Conservation (phyloP, 1,140 invertebrate species). For the Coptotermes formosanus region DNA sequence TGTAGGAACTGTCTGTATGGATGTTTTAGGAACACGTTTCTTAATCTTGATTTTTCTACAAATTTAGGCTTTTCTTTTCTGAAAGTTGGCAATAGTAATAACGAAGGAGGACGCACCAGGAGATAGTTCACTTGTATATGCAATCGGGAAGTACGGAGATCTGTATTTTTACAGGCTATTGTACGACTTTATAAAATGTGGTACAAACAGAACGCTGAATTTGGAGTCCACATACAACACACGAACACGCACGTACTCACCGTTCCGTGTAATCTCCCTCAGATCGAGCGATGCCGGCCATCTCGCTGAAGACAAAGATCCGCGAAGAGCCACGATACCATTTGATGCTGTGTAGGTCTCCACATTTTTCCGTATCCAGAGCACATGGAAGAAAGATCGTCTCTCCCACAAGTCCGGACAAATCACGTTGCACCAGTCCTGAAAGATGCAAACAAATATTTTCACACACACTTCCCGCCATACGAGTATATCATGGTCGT, state of each 20-base stretch:
- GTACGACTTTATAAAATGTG: no score
- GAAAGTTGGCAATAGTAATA: no score
- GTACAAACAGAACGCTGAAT: no score
- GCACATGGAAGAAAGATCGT: constrained; percentile 71
- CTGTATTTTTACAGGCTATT: no score
- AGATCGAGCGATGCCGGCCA: constrained; percentile 65
- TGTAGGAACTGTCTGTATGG: no score
- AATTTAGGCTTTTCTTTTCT: no score
- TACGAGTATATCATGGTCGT: not conserved
- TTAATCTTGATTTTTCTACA: no score
- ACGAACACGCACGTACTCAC: constrained; percentile 47
- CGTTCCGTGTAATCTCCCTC: constrained; percentile 73
- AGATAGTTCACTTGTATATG: no score
- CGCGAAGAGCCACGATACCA: constrained; percentile 81
- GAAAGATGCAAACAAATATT: constrained; percentile 25
- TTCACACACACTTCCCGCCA: not conserved
- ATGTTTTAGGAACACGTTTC: no score
- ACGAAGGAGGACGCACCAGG: no score
- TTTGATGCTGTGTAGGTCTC: constrained; percentile 82
- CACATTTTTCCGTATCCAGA: constrained; percentile 72
- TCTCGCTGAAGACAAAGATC: constrained; percentile 81
- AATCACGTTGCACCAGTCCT: constrained; percentile 47
- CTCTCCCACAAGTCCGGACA: constrained; percentile 56
- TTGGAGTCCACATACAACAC: no score
- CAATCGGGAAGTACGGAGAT: no score